Evolutionary conservation across 2,113 vertebrate genomes (phyloP).

Genomic region (Urocitellus parryii): DNA sequence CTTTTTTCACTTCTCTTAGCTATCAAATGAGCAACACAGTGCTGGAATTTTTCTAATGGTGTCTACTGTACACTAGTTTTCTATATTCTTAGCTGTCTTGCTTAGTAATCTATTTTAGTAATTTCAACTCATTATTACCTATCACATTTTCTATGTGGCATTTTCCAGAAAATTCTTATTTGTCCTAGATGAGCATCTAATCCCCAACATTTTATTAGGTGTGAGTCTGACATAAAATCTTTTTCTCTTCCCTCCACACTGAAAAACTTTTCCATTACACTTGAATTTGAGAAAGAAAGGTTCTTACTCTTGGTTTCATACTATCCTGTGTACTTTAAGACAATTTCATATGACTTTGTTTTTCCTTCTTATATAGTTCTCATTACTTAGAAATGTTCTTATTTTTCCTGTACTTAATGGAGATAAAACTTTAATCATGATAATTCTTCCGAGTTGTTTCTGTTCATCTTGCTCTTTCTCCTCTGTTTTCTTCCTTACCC

Average conservation of each 20-base stretch:
- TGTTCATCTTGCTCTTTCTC: not conserved
- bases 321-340: not conserved
- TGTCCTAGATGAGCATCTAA: not conserved
- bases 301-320: slow-evolving; percentile 40
- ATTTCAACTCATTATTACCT: slow-evolving; percentile 1
- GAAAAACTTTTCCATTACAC: not conserved
- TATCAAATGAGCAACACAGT: not conserved
- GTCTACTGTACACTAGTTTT: not conserved
- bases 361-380: not conserved
- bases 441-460: not conserved
- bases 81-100: not conserved
- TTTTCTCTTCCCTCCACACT: not conserved
- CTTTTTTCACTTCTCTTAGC: not conserved
- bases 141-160: not conserved
- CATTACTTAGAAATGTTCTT: slow-evolving; percentile 1
- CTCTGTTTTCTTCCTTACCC: not conserved
- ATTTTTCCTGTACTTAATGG: slow-evolving; percentile 25
- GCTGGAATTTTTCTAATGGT: not conserved
- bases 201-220: not conserved
- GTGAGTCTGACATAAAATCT: not conserved
- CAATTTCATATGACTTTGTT: not conserved
- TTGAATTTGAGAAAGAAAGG: slow-evolving; percentile 17
- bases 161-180: not conserved
- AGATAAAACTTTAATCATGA: not conserved
- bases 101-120: not conserved